Evolutionary conservation across 2,113 vertebrate genomes (phyloP).

Genomic region (Uropsilus gracilis): DNA sequence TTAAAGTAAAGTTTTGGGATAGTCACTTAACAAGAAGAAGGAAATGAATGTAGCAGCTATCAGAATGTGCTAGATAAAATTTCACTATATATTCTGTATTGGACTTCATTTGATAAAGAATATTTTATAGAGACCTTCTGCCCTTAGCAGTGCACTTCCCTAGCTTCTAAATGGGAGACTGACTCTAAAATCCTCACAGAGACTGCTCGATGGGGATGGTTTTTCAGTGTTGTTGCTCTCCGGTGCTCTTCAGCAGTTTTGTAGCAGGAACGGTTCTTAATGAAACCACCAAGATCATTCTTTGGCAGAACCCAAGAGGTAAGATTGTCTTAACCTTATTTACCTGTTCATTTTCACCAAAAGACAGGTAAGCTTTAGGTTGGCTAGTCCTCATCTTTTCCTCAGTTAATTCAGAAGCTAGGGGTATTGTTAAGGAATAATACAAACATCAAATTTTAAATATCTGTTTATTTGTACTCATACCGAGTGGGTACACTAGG

Average conservation of each 20-base stretch:
- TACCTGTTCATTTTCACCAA: neutral
- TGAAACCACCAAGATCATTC: neutral
- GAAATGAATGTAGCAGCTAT: neutral
- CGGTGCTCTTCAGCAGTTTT: neutral
- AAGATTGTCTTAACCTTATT: neutral
- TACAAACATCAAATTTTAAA: neutral
- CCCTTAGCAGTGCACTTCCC: neutral
- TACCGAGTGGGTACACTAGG: neutral
- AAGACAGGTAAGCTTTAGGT: neutral
- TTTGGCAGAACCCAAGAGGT: neutral
- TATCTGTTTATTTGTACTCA: neutral
- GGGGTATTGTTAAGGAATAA: neutral
- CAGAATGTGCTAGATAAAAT: neutral
- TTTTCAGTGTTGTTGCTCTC: neutral
- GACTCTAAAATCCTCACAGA: neutral
- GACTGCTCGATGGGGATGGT: neutral
- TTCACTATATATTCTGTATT: neutral
- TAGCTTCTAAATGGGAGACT: neutral
- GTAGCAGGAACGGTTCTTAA: accelerated
- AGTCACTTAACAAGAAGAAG: too few species aligned
- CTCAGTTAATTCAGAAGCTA: neutral
- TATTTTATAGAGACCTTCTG: neutral
- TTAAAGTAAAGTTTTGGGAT: neutral
- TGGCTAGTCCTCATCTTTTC: neutral
- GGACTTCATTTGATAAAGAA: neutral